Conservation (phyloP, 2,797 vertebrate genomes). For the Ibycter americanus region DNA sequence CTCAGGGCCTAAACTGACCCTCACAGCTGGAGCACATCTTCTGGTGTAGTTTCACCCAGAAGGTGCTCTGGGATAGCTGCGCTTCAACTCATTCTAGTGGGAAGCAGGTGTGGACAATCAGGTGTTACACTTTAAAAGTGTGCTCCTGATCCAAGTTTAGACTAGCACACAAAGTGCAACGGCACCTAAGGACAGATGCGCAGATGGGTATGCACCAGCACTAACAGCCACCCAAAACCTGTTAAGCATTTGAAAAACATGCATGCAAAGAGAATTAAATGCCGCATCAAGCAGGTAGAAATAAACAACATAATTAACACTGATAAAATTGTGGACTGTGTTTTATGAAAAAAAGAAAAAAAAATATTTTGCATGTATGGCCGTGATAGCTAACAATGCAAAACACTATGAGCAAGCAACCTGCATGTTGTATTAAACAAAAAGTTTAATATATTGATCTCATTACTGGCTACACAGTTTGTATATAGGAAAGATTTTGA, state of each 20-base stretch:
- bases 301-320: not conserved
- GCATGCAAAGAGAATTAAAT: not conserved
- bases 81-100: not conserved
- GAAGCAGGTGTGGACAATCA: not conserved
- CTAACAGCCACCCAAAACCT: not conserved
- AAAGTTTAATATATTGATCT: not conserved
- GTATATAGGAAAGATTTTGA: not conserved
- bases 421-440: not conserved
- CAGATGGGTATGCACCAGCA: fast-evolving
- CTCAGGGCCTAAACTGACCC: not conserved
- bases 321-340: not conserved
- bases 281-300: not conserved
- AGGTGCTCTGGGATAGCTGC: not conserved
- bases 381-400: fast-evolving
- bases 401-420: fast-evolving
- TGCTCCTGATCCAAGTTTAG: not conserved
- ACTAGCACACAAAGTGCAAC: not conserved
- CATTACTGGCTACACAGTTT: not conserved
- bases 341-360: not conserved
- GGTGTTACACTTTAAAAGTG: not conserved
- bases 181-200: fast-evolving
- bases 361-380: not conserved
- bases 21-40: not conserved
- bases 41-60: not conserved
- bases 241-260: not conserved